phyloP scores from a whole-genome alignment of 2,888 invertebrate species.

The Heliconius charithonia region DNA sequence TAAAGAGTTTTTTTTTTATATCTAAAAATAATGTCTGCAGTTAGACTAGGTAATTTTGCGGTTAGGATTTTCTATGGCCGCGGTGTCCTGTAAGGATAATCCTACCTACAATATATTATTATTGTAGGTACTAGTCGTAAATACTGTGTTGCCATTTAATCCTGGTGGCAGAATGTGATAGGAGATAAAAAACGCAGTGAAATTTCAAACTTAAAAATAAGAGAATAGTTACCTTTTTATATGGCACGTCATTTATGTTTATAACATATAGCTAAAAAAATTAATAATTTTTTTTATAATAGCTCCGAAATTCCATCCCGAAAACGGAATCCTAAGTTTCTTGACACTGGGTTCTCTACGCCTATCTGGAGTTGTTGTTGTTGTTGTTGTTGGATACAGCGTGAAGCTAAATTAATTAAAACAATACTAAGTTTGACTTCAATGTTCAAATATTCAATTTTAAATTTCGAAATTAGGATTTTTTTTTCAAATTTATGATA shows the following conservation, averaged over 20 bases:
- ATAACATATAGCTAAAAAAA: no score
- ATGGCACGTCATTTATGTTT: no score
- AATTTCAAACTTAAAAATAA: no score
- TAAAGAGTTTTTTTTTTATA: background rate
- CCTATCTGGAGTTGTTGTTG: no score
- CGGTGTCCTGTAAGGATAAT: background rate
- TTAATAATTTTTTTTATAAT: no score
- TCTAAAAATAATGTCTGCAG: background rate
- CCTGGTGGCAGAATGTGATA: background rate
- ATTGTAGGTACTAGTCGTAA: background rate
- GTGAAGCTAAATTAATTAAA: background rate
- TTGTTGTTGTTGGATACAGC: no score
- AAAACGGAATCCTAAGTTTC: no score
- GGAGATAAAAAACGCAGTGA: no score
- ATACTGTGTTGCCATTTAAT: background rate
- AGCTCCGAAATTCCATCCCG: no score
- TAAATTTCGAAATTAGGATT: background rate
- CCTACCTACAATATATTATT: background rate
- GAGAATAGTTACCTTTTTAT: no score
- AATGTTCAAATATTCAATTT: background rate
- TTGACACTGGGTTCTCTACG: no score
- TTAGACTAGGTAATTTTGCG: background rate
- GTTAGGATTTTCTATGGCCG: constrained; percentile 1
- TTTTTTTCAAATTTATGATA: background rate
- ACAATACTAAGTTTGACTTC: background rate